phyloP scores from a whole-genome alignment of 2,113 vertebrate species.

The Tychaedon coryphoeus region DNA sequence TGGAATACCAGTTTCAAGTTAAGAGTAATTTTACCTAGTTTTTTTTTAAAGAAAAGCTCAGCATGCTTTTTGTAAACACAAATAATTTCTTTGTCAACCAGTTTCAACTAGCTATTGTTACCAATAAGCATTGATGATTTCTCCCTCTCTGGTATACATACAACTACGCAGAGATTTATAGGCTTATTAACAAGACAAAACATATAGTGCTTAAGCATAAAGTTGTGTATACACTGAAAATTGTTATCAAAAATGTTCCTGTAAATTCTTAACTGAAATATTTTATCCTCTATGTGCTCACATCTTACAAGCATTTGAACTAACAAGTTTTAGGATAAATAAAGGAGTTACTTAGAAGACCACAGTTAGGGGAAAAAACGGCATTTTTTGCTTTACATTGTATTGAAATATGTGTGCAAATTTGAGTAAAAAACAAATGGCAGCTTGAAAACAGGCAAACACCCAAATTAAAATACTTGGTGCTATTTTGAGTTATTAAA shows the following conservation, averaged over 20 bases:
- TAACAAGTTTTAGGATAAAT: background rate
- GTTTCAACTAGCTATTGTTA: background rate
- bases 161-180: background rate
- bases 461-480: background rate
- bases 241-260: background rate
- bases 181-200: background rate
- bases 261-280: background rate
- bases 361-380: background rate
- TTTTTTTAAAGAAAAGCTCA: background rate
- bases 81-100: background rate
- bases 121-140: background rate
- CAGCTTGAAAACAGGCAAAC: background rate
- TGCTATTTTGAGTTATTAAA: background rate
- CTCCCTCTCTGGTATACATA: background rate
- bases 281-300: background rate
- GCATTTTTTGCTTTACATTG: background rate
- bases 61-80: background rate
- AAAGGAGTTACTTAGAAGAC: background rate
- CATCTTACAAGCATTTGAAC: background rate
- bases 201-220: background rate
- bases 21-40: background rate
- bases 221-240: background rate
- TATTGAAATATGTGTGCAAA: background rate
- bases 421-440: background rate
- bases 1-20: background rate